Percentiles rank a stretch among this genome's conserved stretches.
phyloP scores from a whole-genome alignment of 2,113 vertebrate genomes.

The Brachypteracias leptosomus region DNA sequence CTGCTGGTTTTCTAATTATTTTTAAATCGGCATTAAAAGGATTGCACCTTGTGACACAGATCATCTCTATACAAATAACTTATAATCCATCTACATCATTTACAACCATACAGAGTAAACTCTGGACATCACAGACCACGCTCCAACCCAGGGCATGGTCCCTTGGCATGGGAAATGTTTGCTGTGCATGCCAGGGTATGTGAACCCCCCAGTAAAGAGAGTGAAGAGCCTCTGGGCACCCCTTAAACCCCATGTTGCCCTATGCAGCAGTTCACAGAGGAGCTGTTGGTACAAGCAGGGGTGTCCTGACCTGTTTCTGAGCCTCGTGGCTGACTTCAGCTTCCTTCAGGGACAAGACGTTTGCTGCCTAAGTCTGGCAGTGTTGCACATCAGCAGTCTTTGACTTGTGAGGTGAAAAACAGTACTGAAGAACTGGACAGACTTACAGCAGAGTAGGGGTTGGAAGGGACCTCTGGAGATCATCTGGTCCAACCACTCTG shows the following conservation, averaged over 20 bases:
- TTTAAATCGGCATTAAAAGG: neutral
- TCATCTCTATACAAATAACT: slow-evolving; percentile 58
- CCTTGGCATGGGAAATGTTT: neutral
- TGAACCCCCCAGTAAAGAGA: neutral
- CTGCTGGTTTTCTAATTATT: neutral
- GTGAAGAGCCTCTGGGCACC: neutral
- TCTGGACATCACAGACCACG: neutral
- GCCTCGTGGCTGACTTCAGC: neutral
- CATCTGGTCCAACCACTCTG: no score
- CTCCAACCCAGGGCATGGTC: accelerated
- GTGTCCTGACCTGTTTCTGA: neutral
- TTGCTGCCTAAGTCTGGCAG: neutral
- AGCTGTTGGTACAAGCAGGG: neutral
- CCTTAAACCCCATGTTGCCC: neutral
- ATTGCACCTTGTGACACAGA: neutral
- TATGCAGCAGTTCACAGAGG: neutral
- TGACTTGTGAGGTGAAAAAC: neutral
- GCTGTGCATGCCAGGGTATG: neutral
- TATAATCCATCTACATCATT: slow-evolving; percentile 37
- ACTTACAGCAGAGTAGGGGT: no score
- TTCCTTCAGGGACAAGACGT: neutral
- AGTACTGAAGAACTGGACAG: neutral
- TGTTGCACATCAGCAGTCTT: neutral
- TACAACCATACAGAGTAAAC: slow-evolving; percentile 27
- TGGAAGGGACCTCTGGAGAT: no score